phyloP scores from a whole-genome alignment of 2,797 vertebrate genomes.

The Myotis daubentonii region DNA sequence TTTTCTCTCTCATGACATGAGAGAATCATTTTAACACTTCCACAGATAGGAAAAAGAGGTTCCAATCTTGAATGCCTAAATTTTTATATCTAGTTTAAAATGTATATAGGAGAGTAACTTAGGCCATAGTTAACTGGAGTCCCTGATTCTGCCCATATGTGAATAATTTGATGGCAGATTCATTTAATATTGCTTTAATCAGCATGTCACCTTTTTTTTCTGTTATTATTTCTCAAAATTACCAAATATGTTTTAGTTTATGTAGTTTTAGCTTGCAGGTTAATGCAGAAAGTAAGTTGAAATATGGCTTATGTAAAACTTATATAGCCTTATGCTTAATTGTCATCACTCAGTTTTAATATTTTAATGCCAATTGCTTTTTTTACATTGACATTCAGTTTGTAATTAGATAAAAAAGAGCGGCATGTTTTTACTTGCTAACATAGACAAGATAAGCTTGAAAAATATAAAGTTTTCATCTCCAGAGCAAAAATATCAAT shows the following conservation, averaged over 20 bases:
- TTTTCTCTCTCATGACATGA: background rate
- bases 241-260: background rate
- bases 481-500: conserved; percentile 38
- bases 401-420: conserved; percentile 30
- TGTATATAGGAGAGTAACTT: background rate
- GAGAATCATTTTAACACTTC: conserved; percentile 38
- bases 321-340: conserved; percentile 19
- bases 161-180: conserved; percentile 5
- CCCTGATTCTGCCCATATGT: background rate
- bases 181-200: conserved; percentile 3
- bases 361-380: conserved; percentile 58
- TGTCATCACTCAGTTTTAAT: conserved; percentile 58
- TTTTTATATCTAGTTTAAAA: conserved; percentile 13
- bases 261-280: conserved; percentile 33
- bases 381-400: conserved; percentile 56
- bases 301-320: conserved; percentile 3
- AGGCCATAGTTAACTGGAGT: background rate
- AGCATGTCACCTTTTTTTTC: conserved; percentile 29
- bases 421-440: conserved; percentile 6
- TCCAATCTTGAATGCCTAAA: conserved; percentile 16
- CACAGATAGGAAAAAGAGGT: background rate
- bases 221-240: background rate
- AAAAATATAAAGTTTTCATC: conserved; percentile 59
- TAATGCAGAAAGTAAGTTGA: conserved; percentile 41
- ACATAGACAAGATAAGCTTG: conserved; percentile 47